Evolutionary conservation across 2,797 vertebrate species (phyloP), one percentile per base, ranked within the genome.

Genomic region (Lateolabrax maculatus): DNA sequence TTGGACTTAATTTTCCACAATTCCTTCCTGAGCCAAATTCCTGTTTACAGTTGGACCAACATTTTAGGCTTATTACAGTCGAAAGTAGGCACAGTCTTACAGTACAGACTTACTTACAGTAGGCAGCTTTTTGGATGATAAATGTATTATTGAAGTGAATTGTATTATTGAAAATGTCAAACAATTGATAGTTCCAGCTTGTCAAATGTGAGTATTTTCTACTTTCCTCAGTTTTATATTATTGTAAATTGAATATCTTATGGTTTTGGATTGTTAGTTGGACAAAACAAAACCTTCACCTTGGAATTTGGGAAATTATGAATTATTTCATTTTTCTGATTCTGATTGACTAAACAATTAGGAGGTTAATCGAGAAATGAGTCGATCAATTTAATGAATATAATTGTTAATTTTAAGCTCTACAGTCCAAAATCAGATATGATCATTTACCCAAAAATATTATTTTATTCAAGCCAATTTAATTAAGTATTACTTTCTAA

Each of bases 1-100:
- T 21, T 52, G 23, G 27, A 21, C 23, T 63, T 72, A 15, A 57
- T 73, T 68, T 84, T 75, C 49, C 53, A 55, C 36, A 70, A n/a
- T 71, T 68, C 31, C 37, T 3, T 44, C n/a, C 31, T 57, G 12
- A 71, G 70, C 57, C 34, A 75, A 77, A 81, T 73, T 70, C 57
- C 18, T 29, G 16, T 81, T 76, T 57, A 39, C 36, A 31, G 31
- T 21, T 53, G 27, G 15, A 44, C 13, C 31, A 71, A 64, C 12
- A 53, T 76, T 68, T 70, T 5, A 31, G 39, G 31, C 69, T 27
- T 43, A 55, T 52, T 11, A 57, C 3, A 39, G 18, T 19, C 16
- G 2, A 31, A 49, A 48, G 55, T 46, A 34, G 41, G n/a, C n/a
- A n/a, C n/a, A n/a, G n/a, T n/a, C n/a, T n/a, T n/a, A n/a, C n/a